phyloP scores from a whole-genome alignment of 2,888 invertebrate genomes.

The Chorisops tibialis region DNA sequence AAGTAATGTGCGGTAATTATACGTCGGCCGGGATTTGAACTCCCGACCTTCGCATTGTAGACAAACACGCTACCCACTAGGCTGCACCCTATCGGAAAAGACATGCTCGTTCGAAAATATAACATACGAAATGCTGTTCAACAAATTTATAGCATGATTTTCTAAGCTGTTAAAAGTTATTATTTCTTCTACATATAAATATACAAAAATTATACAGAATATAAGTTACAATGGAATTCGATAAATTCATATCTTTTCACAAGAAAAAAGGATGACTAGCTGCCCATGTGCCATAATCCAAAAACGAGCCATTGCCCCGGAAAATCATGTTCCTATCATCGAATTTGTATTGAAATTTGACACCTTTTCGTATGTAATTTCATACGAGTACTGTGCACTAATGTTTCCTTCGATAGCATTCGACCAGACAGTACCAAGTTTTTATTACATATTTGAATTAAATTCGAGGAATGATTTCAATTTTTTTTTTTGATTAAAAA shows the following conservation, averaged over 20 bases:
- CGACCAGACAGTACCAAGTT: neutral
- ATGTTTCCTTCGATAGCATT: neutral
- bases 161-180: too few species aligned
- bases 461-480: neutral
- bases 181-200: too few species aligned
- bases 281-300: neutral
- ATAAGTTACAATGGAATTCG: too few species aligned
- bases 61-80: too few species aligned
- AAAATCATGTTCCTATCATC: neutral
- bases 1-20: too few species aligned
- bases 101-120: too few species aligned
- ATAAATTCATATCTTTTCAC: neutral
- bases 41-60: too few species aligned
- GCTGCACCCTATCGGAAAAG: too few species aligned
- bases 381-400: neutral
- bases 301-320: neutral
- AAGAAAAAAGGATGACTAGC: neutral
- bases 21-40: too few species aligned
- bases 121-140: too few species aligned
- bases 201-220: too few species aligned
- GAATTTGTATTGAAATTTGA: neutral
- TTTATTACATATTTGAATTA: conserved; percentile 6
- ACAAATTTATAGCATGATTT: too few species aligned
- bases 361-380: conserved; percentile 1
- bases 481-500: neutral